Conservation (phyloP, 2,888 invertebrate species). For the Lissocephala sabroskyi region DNA sequence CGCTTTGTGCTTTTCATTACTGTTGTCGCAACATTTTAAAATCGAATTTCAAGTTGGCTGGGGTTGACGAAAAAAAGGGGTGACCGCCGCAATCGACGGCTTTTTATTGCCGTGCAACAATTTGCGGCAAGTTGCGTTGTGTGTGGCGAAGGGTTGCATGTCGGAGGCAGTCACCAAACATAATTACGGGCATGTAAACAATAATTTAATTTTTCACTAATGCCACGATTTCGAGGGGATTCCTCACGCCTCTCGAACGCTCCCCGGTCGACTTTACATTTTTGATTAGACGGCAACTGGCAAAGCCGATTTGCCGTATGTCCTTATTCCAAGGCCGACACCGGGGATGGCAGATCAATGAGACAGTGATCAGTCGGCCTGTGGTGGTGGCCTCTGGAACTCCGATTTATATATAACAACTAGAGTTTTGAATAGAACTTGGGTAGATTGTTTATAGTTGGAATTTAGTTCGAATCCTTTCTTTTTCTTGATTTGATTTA, state of each 20-base stretch:
- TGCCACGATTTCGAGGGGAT: conserved; percentile 70
- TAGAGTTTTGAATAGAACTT: too few species aligned
- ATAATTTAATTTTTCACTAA: conserved; percentile 70
- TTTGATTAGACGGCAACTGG: neutral
- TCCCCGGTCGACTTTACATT: conserved; percentile 45
- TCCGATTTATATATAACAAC: too few species aligned
- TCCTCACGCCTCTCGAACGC: conserved; percentile 72
- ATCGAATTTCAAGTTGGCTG: conserved; percentile 58
- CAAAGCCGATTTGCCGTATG: too few species aligned
- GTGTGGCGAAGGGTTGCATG: too few species aligned
- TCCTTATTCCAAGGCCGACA: too few species aligned
- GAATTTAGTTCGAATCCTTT: too few species aligned
- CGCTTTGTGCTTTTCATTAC: conserved; percentile 27
- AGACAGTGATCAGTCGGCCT: too few species aligned
- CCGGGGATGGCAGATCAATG: too few species aligned
- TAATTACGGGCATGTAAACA: conserved; percentile 70
- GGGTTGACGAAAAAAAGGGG: conserved; percentile 25
- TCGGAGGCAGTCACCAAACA: conserved; percentile 41
- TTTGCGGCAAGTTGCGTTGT: conserved; percentile 14
- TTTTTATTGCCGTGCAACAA: conserved; percentile 38
- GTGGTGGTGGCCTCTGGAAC: too few species aligned
- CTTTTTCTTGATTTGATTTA: too few species aligned
- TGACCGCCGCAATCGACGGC: conserved; percentile 14
- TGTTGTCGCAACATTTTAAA: conserved; percentile 58
- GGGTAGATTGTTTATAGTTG: too few species aligned